phyloP scores from a whole-genome alignment of 1,140 invertebrate genomes.

The Musca vetustissima region DNA sequence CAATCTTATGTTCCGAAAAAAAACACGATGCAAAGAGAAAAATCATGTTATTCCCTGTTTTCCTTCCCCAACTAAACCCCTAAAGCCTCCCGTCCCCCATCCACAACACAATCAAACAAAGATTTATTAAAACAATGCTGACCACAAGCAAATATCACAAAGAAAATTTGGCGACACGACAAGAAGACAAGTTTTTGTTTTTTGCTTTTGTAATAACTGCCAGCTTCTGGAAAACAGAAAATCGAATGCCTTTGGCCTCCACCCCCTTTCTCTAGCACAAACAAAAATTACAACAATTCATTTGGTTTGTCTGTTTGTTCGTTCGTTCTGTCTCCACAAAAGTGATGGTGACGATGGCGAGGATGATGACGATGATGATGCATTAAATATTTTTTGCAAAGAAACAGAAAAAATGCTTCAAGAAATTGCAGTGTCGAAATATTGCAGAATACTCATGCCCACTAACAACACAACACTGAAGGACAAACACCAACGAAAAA shows the following conservation, averaged over 20 bases:
- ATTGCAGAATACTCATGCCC: neutral
- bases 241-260: too few species aligned
- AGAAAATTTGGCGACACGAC: neutral
- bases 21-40: too few species aligned
- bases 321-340: too few species aligned
- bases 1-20: conserved; percentile 9
- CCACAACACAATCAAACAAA: neutral
- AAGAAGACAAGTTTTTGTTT: conserved; percentile 3
- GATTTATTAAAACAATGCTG: conserved; percentile 1
- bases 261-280: too few species aligned
- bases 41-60: too few species aligned
- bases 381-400: conserved; percentile 8
- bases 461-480: neutral
- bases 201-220: too few species aligned
- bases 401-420: conserved; percentile 11
- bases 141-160: conserved; percentile 9
- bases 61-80: too few species aligned
- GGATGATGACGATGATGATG: neutral
- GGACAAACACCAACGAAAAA: too few species aligned
- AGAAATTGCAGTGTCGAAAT: conserved; percentile 10
- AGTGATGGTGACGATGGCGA: too few species aligned
- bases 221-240: too few species aligned
- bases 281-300: too few species aligned
- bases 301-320: too few species aligned
- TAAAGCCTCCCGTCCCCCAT: neutral